Base-by-base conservation (phyloP, 2,888 invertebrate species). In the Trichopria drosophilae region DNA sequence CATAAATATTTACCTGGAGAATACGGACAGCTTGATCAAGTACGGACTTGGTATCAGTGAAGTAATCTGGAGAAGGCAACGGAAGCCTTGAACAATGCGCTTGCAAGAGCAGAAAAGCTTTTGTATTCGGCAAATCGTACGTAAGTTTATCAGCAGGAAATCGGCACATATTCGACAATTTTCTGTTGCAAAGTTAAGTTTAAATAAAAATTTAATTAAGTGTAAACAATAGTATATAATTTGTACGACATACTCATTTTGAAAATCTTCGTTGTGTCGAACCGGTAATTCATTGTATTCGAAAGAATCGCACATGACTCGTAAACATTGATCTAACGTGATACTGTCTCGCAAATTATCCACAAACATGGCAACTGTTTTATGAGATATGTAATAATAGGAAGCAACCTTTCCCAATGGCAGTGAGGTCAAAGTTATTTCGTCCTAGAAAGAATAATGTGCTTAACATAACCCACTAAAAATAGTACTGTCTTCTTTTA, bases 281-380 rank as follows among this genome's bases (percentile, higher is more conserved):
- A 99, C 98, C 1, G 99, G 99, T 58, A 99, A 81, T 63, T 96
- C 89, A 50, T 88, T 85, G 69, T 95, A 92, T 66, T 99, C 99
- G 60, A 92, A 84, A 1, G 88, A 86, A 72, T 93, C 87, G 22
- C 90, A 84, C 68, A 99, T 79, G 4, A 92, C 82, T 24, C 84
- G 77, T 31, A 99, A 73, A 45, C 96, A 78, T 13, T 90, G 85
- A 47, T 89, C 85, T 0, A 88, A 74, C 18, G 80, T 79, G 66
- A 86, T 80, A 54, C 84, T 81, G 1, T 81, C 73, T n/a, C 78
- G 77, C 35, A 99, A 73, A 22, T 81, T 77, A 24, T 85, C 81
- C 34, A 84, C 79, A 71, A 99, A 92, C 75, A 90, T 87, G 34
- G 86, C 81, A 82, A 98, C 88, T 0, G 96, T 97, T 64, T 86